These are phyloP conservation scores for Struthio camelus DNA, from an alignment of 2,113 vertebrate genomes.

Conservation along the genomic window DNA sequence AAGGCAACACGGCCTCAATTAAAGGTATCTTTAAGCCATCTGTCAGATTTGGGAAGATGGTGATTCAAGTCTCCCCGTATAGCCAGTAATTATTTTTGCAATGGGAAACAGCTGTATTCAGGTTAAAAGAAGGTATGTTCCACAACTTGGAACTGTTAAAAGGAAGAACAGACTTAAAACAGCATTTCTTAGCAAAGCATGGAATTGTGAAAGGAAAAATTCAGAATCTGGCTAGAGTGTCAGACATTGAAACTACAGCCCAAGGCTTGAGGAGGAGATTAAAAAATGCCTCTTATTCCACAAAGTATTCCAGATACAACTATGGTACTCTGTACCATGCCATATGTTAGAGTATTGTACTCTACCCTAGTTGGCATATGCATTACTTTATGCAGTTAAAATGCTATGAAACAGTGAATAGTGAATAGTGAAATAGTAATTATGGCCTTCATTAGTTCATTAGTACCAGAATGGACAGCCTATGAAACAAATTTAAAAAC, in stretches of 20 bases:
- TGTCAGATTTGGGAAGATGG: not conserved
- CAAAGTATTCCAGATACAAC: not conserved
- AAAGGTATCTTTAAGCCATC: slow-evolving; percentile 10
- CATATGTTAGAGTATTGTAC: not conserved
- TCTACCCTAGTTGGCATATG: not conserved
- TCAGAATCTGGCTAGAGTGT: not conserved
- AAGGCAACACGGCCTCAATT: not conserved
- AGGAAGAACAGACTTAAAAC: not conserved
- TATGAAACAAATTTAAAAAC: not conserved
- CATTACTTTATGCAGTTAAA: not conserved
- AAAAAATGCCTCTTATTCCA: not conserved
- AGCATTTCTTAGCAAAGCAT: not conserved
- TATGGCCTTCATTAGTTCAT: not conserved
- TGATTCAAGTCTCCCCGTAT: not conserved
- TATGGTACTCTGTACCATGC: not conserved
- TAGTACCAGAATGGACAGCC: not conserved
- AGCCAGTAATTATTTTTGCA: not conserved
- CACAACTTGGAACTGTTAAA: not conserved
- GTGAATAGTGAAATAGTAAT: not conserved
- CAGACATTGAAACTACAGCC: not conserved
- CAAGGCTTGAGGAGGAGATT: not conserved
- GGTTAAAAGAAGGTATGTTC: not conserved
- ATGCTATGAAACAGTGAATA: no score
- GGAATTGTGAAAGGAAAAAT: not conserved
- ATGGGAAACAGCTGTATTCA: slow-evolving; percentile 15